These are phyloP conservation scores for Meteorus sp. DNA, from an alignment of 1,140 invertebrate genomes.

Conservation along the genomic window DNA sequence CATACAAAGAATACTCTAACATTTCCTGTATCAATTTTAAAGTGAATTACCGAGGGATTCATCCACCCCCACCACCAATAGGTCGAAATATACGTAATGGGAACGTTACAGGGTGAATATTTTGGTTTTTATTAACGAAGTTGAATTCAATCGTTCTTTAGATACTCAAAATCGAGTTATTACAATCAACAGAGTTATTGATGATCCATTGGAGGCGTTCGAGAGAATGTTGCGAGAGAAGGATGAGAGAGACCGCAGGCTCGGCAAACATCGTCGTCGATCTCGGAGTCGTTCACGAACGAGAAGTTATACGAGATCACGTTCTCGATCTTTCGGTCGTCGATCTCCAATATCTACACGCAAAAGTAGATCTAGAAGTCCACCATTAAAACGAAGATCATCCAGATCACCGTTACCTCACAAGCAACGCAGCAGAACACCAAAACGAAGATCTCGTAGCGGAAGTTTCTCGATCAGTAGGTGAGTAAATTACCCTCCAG, in stretches of 20 bases:
- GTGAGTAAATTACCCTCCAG: slow-evolving; percentile 41
- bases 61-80: slow-evolving; percentile 53
- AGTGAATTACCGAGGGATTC: slow-evolving; percentile 53
- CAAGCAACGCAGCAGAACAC: slow-evolving; percentile 55
- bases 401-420: slow-evolving; percentile 50
- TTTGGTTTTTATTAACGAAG: too few relatives aligned
- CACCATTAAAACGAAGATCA: slow-evolving; percentile 46
- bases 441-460: slow-evolving; percentile 54
- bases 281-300: slow-evolving; percentile 56
- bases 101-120: slow-evolving; percentile 52
- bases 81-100: slow-evolving; percentile 54
- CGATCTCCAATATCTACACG: slow-evolving; percentile 47
- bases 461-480: slow-evolving; percentile 61
- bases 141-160: too few relatives aligned
- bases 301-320: slow-evolving; percentile 59
- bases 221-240: slow-evolving; percentile 82
- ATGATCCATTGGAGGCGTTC: slow-evolving; percentile 83
- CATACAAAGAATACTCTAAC: too few relatives aligned
- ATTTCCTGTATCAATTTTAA: too few relatives aligned
- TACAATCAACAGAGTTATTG: slow-evolving; percentile 63
- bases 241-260: slow-evolving; percentile 70
- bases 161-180: too few relatives aligned
- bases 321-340: slow-evolving; percentile 55
- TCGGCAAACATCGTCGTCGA: slow-evolving; percentile 67
- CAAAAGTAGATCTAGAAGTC: slow-evolving; percentile 52